Percentiles rank a stretch among this genome's conserved stretches.
Evolutionary conservation across 2,113 vertebrate species (phyloP).

Genomic region (Datnioides undecimradiatus): DNA sequence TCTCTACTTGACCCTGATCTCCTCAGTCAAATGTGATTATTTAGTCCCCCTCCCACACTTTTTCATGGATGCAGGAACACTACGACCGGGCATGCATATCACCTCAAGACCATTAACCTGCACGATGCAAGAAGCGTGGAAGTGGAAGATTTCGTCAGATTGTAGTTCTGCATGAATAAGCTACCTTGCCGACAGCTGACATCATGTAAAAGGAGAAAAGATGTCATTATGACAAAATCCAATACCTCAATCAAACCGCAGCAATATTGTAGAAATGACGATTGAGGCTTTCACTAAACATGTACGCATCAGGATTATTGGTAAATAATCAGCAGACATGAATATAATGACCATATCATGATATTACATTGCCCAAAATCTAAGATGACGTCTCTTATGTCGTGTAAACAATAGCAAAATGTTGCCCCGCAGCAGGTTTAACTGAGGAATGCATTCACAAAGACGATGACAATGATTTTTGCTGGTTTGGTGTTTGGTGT

Average conservation of each 20-base stretch:
- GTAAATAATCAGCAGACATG: too few relatives aligned
- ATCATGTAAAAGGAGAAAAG: not conserved
- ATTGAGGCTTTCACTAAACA: too few relatives aligned
- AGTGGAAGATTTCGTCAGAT: not conserved
- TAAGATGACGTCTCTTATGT: too few relatives aligned
- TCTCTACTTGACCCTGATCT: constrained; percentile 9
- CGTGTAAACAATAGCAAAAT: too few relatives aligned
- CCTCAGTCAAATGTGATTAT: not conserved
- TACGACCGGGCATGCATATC: not conserved
- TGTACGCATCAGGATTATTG: too few relatives aligned
- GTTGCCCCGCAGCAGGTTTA: too few relatives aligned
- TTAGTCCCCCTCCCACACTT: not conserved
- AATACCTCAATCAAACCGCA: too few relatives aligned
- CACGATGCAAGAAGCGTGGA: not conserved
- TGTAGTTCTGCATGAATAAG: not conserved
- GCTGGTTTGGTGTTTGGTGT: not conserved
- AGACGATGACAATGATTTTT: not conserved
- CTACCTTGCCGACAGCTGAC: not conserved
- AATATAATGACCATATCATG: too few relatives aligned
- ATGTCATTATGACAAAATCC: too few relatives aligned
- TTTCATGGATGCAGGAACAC: not conserved
- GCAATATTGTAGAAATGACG: too few relatives aligned
- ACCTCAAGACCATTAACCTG: too few relatives aligned
- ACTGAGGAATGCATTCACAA: not conserved
- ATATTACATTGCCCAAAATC: too few relatives aligned